Evolutionary conservation across 2,113 vertebrate species (phyloP), one percentile per base, ranked within the genome.

Genomic region (Ceyx cyanopectus): DNA sequence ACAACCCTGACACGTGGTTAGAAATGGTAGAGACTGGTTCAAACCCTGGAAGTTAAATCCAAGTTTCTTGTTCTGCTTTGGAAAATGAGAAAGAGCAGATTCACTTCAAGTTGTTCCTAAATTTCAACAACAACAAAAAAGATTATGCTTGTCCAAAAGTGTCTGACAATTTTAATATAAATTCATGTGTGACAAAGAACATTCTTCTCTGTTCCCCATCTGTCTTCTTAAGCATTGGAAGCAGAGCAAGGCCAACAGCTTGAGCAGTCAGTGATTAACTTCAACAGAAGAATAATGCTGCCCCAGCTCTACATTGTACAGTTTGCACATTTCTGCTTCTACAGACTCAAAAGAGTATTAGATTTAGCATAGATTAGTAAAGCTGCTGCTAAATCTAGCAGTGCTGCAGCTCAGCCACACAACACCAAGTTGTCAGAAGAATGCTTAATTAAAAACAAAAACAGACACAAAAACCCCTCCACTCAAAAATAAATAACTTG

Each of bases 31-130:
- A 48, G 40, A 84, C 12, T 70, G 14, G 16, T 78, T 95, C 1
- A 11, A 54, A 6, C 30, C 24, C 24, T 70, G 14, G 24, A 85
- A 80, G 30, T 19, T 85, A 30, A 83, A 83, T 61, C 57, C 40
- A 16, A 34, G 43, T 26, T 87, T 82, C 53, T 85, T 73, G 27
- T 50, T 61, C 6, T 1, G 2, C 81, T 89, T n/a, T 81, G 78
- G 87, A 94, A 89, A 79, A 89, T 16, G 30, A 93, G 58, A 77
- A 87, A 46, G 24, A 87, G 17, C 21, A 87, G 50, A 85, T 66
- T 87, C 46, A n/a, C 9, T 82, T 92, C 62, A 80, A 85, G 43
- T 40, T 74, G 14, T 26, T 67, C 43, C 73, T 85, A 56, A 45
- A 87, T 45, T 91, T 70, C 26, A 78, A 58, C 40, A 93, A 75